Conservation (phyloP, 1,140 invertebrate genomes). For the Littorina saxatilis region DNA sequence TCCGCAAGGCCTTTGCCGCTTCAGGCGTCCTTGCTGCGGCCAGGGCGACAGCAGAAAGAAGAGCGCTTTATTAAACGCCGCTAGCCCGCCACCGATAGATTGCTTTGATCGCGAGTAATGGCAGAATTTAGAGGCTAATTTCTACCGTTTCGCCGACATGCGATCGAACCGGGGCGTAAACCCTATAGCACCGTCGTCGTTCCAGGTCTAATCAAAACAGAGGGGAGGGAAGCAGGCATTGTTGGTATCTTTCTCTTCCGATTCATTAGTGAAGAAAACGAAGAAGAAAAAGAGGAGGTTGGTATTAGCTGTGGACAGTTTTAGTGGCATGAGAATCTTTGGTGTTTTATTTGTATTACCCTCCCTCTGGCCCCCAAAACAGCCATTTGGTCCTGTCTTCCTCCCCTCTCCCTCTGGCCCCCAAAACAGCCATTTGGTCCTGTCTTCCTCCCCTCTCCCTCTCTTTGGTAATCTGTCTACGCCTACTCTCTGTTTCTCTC, state of each 20-base stretch:
- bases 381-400: too few relatives aligned
- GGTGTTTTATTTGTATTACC: too few relatives aligned
- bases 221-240: too few relatives aligned
- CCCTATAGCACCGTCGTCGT: background rate
- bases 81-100: slow-evolving; percentile 18
- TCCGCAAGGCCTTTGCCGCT: background rate
- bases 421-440: too few relatives aligned
- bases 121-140: slow-evolving; percentile 35
- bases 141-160: slow-evolving; percentile 26
- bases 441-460: background rate
- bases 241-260: background rate
- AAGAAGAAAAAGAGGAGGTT: too few relatives aligned
- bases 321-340: too few relatives aligned
- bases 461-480: slow-evolving; percentile 9
- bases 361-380: too few relatives aligned
- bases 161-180: slow-evolving; percentile 28
- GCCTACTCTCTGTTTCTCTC: too few relatives aligned
- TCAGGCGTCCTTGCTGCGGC: background rate
- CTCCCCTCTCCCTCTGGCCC: too few relatives aligned
- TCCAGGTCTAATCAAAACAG: slow-evolving; percentile 14
- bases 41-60: background rate
- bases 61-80: slow-evolving; percentile 29
- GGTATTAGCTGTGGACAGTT: too few relatives aligned
- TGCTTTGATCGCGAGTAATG: slow-evolving; percentile 33
- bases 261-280: background rate